A percentile compares a stretch with the other conserved stretches of the same genome.
Conservation (phyloP, 2,888 invertebrate genomes). For the Drosophila hamatofila region DNA sequence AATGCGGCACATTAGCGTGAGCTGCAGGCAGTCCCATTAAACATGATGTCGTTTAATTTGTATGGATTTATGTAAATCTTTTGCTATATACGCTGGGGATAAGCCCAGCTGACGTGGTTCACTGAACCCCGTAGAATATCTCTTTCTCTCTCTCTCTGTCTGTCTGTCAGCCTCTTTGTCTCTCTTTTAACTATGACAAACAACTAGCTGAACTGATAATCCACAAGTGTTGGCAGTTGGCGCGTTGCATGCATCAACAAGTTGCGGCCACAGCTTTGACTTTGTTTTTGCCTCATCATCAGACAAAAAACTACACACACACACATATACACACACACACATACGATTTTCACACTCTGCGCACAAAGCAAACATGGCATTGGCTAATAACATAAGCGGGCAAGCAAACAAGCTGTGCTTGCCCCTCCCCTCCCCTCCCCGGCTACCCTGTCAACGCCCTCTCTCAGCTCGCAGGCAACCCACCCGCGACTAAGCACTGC, state of each 20-base stretch:
- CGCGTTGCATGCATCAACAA: conserved; percentile 66
- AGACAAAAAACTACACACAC: conserved; percentile 6
- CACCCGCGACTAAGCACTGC: conserved; percentile 36
- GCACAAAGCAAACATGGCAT: conserved; percentile 64
- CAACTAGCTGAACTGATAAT: conserved; percentile 44
- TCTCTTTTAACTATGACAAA: conserved; percentile 38
- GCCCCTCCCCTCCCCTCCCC: neutral
- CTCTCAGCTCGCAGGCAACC: neutral
- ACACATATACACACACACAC: conserved; percentile 8
- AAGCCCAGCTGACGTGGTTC: conserved; percentile 25
- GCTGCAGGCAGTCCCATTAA: conserved; percentile 36
- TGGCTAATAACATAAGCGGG: conserved; percentile 78
- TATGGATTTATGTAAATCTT: conserved; percentile 65
- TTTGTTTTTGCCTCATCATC: conserved; percentile 27
- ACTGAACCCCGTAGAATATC: conserved; percentile 25
- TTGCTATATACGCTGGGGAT: conserved; percentile 8
- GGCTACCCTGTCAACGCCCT: neutral
- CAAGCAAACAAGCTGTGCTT: conserved; percentile 61
- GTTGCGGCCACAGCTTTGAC: conserved; percentile 48
- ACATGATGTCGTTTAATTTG: conserved; percentile 57
- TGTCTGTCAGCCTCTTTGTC: neutral
- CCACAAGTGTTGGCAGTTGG: conserved; percentile 44
- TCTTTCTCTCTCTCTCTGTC: neutral
- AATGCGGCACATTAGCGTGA: conserved; percentile 50
- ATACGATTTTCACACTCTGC: conserved; percentile 69